phyloP scores from a whole-genome alignment of 1,140 invertebrate genomes.

The Teleogryllus occipitalis region DNA sequence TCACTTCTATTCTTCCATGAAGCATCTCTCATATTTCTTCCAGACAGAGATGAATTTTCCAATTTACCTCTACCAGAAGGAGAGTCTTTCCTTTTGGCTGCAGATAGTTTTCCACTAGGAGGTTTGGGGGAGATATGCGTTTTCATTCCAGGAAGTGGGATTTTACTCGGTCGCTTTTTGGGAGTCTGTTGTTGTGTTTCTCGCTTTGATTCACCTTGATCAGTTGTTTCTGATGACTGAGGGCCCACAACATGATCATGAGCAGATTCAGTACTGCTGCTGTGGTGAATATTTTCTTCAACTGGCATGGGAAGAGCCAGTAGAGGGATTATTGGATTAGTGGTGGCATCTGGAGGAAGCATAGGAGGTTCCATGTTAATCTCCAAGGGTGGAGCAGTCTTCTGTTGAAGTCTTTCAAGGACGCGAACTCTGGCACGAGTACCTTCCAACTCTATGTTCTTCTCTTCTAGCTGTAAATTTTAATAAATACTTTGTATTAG shows the following conservation, averaged over 20 bases:
- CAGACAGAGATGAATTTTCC: slow-evolving; percentile 11
- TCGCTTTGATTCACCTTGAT: slow-evolving; percentile 18
- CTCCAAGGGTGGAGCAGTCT: not conserved
- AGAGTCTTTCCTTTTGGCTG: slow-evolving; percentile 17
- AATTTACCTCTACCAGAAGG: not conserved
- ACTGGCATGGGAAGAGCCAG: slow-evolving; percentile 31
- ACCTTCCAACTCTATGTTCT: slow-evolving; percentile 71
- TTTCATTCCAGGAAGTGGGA: slow-evolving; percentile 52
- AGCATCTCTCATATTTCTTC: slow-evolving; percentile 12
- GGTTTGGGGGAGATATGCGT: slow-evolving; percentile 46
- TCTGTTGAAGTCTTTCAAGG: slow-evolving; percentile 41
- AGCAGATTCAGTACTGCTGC: slow-evolving; percentile 52
- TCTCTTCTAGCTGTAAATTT: slow-evolving; percentile 59
- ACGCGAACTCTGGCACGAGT: slow-evolving; percentile 63
- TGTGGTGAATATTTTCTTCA: slow-evolving; percentile 44
- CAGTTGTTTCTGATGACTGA: slow-evolving; percentile 28
- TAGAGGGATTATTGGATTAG: slow-evolving; percentile 10
- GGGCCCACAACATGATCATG: slow-evolving; percentile 42
- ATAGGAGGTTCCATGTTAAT: not conserved
- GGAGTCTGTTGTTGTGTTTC: slow-evolving; percentile 35
- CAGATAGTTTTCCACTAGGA: slow-evolving; percentile 40
- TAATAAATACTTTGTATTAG: not conserved
- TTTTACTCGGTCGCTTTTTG: slow-evolving; percentile 55
- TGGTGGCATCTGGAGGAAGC: not conserved
- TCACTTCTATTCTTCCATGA: slow-evolving; percentile 18